phyloP scores from a whole-genome alignment of 2,797 vertebrate genomes.

The Thunnus albacares region DNA sequence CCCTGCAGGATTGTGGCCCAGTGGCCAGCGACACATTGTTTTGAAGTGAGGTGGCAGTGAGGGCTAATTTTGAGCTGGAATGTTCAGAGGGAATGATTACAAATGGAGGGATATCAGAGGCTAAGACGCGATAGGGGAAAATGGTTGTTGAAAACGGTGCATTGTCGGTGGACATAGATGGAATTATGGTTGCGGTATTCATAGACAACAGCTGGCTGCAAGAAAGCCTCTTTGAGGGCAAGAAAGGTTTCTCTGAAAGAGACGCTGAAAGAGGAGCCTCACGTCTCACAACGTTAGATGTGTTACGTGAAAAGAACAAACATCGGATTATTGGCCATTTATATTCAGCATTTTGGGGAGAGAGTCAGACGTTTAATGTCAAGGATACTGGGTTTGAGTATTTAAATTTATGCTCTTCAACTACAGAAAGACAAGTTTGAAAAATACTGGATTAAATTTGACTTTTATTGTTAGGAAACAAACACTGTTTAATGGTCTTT shows the following conservation, averaged over 20 bases:
- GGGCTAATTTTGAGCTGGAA: slow-evolving; percentile 75
- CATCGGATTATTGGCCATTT: background rate
- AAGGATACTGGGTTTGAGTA: background rate
- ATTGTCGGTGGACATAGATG: slow-evolving; percentile 18
- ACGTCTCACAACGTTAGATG: background rate
- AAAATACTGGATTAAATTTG: background rate
- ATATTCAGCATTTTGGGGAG: background rate
- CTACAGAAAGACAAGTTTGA: background rate
- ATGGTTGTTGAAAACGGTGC: slow-evolving; percentile 25
- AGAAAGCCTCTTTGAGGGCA: background rate
- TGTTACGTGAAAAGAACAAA: background rate
- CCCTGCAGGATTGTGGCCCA: slow-evolving; percentile 70
- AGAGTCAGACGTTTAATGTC: background rate
- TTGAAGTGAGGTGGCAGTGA: slow-evolving; percentile 59
- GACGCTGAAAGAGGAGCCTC: background rate
- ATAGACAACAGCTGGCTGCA: slow-evolving; percentile 21
- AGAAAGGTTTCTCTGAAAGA: slow-evolving; percentile 3
- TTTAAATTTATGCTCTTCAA: background rate
- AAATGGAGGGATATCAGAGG: slow-evolving; percentile 51
- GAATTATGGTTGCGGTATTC: slow-evolving; percentile 22
- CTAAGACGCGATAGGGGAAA: slow-evolving; percentile 31
- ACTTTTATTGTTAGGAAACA: background rate
- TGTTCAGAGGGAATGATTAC: slow-evolving; percentile 56
- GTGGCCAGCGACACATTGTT: slow-evolving; percentile 73
- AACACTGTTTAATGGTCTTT: no score